phyloP scores from a whole-genome alignment of 1,140 invertebrate genomes.

The Heliconius hewitsoni region DNA sequence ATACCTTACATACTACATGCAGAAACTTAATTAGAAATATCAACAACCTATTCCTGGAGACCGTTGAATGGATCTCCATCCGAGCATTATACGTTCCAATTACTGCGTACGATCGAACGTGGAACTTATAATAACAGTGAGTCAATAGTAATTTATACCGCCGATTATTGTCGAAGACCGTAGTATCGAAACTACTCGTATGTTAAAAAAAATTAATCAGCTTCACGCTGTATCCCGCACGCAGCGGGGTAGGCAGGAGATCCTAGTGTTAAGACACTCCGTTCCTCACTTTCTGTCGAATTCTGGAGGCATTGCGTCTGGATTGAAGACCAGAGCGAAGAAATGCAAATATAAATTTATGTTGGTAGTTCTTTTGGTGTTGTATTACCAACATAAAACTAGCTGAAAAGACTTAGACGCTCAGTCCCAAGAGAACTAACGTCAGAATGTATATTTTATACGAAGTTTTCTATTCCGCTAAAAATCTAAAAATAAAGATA shows the following conservation, averaged over 20 bases:
- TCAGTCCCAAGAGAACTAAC: conserved; percentile 6
- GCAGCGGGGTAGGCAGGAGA: no score
- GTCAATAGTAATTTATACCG: background rate
- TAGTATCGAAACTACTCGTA: background rate
- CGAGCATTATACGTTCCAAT: conserved; percentile 20
- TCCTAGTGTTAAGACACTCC: no score
- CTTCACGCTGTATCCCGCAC: no score
- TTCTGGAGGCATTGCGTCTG: no score
- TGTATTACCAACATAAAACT: conserved; percentile 7
- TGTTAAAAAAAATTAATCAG: background rate
- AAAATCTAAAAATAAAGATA: background rate
- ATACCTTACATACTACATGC: background rate
- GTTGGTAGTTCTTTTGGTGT: background rate
- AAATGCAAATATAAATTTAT: background rate
- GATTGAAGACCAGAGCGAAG: no score
- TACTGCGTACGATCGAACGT: conserved; percentile 11
- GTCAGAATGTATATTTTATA: background rate
- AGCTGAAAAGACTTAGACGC: background rate
- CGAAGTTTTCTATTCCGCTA: background rate
- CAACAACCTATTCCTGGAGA: background rate
- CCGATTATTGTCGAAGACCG: background rate
- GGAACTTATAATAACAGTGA: conserved; percentile 1
- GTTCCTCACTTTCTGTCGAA: no score
- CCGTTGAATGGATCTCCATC: background rate
- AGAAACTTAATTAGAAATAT: conserved; percentile 20